Percentiles rank a stretch among this genome's conserved stretches.
These are phyloP conservation scores for Pyrrhia umbra DNA, from an alignment of 2,888 invertebrate species.

Conservation along the genomic window DNA sequence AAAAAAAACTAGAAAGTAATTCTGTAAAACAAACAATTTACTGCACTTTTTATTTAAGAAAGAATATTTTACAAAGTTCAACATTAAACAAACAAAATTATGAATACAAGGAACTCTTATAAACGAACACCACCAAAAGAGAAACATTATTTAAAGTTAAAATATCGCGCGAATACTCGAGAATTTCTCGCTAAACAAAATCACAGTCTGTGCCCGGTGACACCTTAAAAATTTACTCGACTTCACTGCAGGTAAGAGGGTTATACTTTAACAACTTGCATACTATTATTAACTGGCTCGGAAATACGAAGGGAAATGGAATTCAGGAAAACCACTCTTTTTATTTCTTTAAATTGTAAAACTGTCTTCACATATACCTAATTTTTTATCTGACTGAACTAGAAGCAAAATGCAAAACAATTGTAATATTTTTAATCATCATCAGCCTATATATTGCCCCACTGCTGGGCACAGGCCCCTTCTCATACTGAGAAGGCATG, in stretches of 20 bases:
- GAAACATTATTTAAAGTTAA: slow-evolving; percentile 5
- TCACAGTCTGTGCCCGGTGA: slow-evolving; percentile 34
- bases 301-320: slow-evolving; percentile 40
- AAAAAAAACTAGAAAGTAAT: too few species aligned
- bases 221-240: slow-evolving; percentile 46
- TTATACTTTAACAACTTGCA: slow-evolving; percentile 36
- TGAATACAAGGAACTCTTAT: slow-evolving; percentile 7
- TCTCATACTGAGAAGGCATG: too few species aligned
- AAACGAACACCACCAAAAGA: background rate
- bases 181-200: slow-evolving; percentile 37
- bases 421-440: too few species aligned
- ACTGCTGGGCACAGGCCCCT: too few species aligned
- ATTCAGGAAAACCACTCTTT: slow-evolving; percentile 1
- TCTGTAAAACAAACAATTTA: background rate
- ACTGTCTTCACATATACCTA: background rate
- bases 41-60: background rate
- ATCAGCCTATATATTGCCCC: too few species aligned
- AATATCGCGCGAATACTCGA: slow-evolving; percentile 10
- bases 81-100: slow-evolving; percentile 24
- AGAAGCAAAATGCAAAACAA: too few species aligned
- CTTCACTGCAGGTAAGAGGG: slow-evolving; percentile 26
- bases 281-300: slow-evolving; percentile 38
- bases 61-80: slow-evolving; percentile 6
- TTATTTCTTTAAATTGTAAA: slow-evolving; percentile 15
- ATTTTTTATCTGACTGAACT: too few species aligned